phyloP scores from a whole-genome alignment of 2,888 invertebrate genomes.

The Endomychus coccineus region DNA sequence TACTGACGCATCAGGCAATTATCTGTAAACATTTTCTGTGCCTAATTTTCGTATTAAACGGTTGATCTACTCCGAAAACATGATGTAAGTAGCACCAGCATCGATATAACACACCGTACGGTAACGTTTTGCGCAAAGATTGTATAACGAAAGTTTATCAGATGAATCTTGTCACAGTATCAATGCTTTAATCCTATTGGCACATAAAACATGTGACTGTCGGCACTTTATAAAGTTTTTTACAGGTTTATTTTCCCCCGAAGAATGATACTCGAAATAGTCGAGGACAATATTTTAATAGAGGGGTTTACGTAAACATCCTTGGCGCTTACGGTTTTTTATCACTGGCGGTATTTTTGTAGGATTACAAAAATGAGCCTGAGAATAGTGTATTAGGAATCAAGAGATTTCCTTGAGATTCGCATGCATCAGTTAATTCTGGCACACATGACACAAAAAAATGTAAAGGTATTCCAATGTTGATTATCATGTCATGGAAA shows the following conservation, averaged over 20 bases:
- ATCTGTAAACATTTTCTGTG: slow-evolving; percentile 20
- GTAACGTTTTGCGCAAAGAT: slow-evolving; percentile 25
- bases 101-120: slow-evolving; percentile 22
- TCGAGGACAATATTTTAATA: slow-evolving; percentile 4
- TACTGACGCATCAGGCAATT: too few relatives aligned
- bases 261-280: slow-evolving; percentile 14
- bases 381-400: too few relatives aligned
- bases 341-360: slow-evolving; percentile 12
- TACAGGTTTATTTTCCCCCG: slow-evolving; percentile 7
- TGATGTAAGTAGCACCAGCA: slow-evolving; percentile 18
- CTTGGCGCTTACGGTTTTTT: slow-evolving; percentile 14
- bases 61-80: slow-evolving; percentile 30
- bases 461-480: too few relatives aligned
- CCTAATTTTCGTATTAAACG: slow-evolving; percentile 32
- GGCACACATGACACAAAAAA: too few relatives aligned
- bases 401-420: too few relatives aligned
- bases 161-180: slow-evolving; percentile 24
- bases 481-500: too few relatives aligned
- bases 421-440: too few relatives aligned
- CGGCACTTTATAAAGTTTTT: slow-evolving; percentile 24
- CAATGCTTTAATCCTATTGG: slow-evolving; percentile 34
- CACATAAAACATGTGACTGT: slow-evolving; percentile 31
- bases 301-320: slow-evolving; percentile 10
- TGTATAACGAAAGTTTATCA: slow-evolving; percentile 21
- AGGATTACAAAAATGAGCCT: slow-evolving; percentile 10